A percentile compares a stretch with the other conserved stretches of the same genome.
These are phyloP conservation scores for Plagiodera versicolora DNA, from an alignment of 2,888 invertebrate genomes.

Conservation along the genomic window DNA sequence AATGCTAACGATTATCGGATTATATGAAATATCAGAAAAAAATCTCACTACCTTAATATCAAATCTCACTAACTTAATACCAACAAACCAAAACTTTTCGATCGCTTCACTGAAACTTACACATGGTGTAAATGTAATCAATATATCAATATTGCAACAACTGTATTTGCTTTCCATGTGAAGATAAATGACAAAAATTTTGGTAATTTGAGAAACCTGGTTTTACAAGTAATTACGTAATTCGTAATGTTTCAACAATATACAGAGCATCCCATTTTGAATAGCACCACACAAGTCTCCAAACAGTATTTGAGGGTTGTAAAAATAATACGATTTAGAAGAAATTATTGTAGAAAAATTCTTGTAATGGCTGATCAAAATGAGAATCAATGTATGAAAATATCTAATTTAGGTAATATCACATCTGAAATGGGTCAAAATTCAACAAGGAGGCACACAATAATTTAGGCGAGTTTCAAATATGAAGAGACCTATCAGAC, in stretches of 20 bases:
- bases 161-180: not conserved
- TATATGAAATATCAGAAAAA: no score
- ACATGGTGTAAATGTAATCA: no score
- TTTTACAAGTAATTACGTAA: not conserved
- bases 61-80: not conserved
- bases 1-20: no score
- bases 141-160: not conserved
- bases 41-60: not conserved
- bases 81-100: not conserved
- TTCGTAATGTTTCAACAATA: not conserved
- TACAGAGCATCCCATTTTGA: not conserved
- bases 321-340: no score
- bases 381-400: not conserved
- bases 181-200: not conserved
- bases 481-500: not conserved
- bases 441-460: not conserved
- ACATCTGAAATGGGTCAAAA: not conserved
- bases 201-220: not conserved
- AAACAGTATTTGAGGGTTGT: not conserved
- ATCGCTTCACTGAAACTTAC: no score
- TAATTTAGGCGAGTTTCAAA: not conserved
- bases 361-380: not conserved
- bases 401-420: not conserved
- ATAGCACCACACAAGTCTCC: not conserved
- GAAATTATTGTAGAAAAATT: no score